A percentile compares a stretch with the other conserved stretches of the same genome.
These are phyloP conservation scores for Tiliacea aurago DNA, from an alignment of 2,888 invertebrate species.

Conservation along the genomic window DNA sequence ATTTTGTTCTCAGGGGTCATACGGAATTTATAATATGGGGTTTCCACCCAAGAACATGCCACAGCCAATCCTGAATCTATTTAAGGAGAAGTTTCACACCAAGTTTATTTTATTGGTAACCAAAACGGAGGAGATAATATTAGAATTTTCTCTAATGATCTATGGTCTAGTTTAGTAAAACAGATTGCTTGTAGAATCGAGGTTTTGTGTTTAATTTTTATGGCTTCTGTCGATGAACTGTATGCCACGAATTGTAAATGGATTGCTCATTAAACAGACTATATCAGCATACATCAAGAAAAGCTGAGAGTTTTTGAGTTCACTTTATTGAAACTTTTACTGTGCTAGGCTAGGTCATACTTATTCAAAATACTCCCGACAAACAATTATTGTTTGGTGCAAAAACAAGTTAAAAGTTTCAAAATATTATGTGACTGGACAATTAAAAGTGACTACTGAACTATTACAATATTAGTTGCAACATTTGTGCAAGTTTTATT, in stretches of 20 bases:
- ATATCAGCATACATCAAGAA: not conserved
- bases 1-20: constrained; percentile 56
- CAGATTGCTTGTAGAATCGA: not conserved
- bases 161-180: not conserved
- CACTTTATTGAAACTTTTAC: too few species aligned
- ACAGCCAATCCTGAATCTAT: too few species aligned
- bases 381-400: too few species aligned
- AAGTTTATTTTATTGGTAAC: not conserved
- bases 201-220: not conserved
- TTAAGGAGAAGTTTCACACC: too few species aligned
- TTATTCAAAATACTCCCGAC: too few species aligned
- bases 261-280: not conserved
- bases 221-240: not conserved
- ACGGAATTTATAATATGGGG: constrained; percentile 55
- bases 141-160: not conserved
- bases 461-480: too few species aligned
- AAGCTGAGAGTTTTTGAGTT: too few species aligned
- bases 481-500: too few species aligned
- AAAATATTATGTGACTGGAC: too few species aligned
- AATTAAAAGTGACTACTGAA: too few species aligned
- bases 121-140: constrained; percentile 37
- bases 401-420: too few species aligned
- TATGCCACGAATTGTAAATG: not conserved
- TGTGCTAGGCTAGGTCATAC: too few species aligned
- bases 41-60: constrained; percentile 63